These are phyloP conservation scores for Schizothorax lantsangensis DNA, from an alignment of 2,797 vertebrate genomes.

Conservation along the genomic window DNA sequence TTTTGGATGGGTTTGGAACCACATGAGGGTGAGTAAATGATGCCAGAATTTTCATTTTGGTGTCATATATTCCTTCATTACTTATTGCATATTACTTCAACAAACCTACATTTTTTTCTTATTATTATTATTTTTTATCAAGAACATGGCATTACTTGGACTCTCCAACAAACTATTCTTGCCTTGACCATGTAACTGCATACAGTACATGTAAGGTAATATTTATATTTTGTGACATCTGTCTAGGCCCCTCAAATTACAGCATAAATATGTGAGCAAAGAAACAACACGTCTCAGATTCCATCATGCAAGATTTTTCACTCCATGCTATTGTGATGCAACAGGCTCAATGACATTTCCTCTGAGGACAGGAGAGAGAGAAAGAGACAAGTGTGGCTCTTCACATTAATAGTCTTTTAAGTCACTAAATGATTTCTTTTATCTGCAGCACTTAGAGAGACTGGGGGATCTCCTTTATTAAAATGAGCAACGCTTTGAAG, in stretches of 20 bases:
- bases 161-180: not conserved
- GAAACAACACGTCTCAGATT: conserved; percentile 5
- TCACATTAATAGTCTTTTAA: conserved; percentile 60
- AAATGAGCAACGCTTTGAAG: conserved; percentile 51
- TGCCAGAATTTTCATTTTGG: not conserved
- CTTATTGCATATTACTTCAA: too few relatives aligned
- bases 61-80: not conserved
- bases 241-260: not conserved
- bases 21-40: not conserved
- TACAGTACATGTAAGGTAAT: not conserved
- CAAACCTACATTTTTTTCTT: not conserved
- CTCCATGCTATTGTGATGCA: conserved; percentile 30
- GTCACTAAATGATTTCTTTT: conserved; percentile 58
- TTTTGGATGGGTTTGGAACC: not conserved
- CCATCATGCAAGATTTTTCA: conserved; percentile 15
- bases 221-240: conserved; percentile 12
- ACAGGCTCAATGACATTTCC: conserved; percentile 54
- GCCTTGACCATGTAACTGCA: not conserved
- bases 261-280: not conserved
- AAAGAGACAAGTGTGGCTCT: conserved; percentile 49
- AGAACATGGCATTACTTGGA: not conserved
- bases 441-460: conserved; percentile 50
- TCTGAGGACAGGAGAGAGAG: conserved; percentile 44
- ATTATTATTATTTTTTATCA: not conserved
- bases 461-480: conserved; percentile 48